These are phyloP conservation scores for Drosophila teissieri DNA, from an alignment of 1,140 invertebrate genomes.

Conservation along the genomic window DNA sequence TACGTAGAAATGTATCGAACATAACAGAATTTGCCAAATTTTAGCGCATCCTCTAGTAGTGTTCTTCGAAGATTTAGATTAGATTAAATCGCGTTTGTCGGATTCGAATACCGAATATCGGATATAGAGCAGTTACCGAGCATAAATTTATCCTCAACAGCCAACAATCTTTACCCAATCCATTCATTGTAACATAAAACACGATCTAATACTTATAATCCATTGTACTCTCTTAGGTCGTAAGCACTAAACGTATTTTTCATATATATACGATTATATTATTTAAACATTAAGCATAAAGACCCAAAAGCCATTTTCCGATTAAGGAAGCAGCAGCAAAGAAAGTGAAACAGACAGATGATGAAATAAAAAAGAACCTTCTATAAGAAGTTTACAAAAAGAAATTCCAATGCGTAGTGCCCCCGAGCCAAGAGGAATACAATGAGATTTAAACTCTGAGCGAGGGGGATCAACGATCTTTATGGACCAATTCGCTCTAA, in stretches of 20 bases:
- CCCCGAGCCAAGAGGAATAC: not conserved
- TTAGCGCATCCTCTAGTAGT: slow-evolving; percentile 56
- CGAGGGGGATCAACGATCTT: slow-evolving; percentile 70
- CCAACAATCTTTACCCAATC: slow-evolving; percentile 21
- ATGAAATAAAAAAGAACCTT: slow-evolving; percentile 55
- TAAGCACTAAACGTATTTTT: slow-evolving; percentile 58
- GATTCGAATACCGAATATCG: slow-evolving; percentile 46
- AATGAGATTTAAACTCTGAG: slow-evolving; percentile 21
- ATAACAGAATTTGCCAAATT: slow-evolving; percentile 79
- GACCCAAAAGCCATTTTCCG: slow-evolving; percentile 39
- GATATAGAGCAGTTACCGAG: slow-evolving; percentile 48
- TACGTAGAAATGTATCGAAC: slow-evolving; percentile 44
- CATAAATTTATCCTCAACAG: slow-evolving; percentile 22
- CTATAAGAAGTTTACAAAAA: slow-evolving; percentile 72
- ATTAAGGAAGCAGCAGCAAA: slow-evolving; percentile 9
- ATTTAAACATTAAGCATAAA: slow-evolving; percentile 53
- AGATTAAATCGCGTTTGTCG: slow-evolving; percentile 35
- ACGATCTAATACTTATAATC: slow-evolving; percentile 50
- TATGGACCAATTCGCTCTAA: slow-evolving; percentile 84
- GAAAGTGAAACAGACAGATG: slow-evolving; percentile 41
- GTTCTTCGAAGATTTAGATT: slow-evolving; percentile 48
- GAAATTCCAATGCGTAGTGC: slow-evolving; percentile 72
- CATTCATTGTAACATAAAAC: slow-evolving; percentile 57
- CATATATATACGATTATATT: slow-evolving; percentile 33
- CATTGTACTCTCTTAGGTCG: slow-evolving; percentile 41